These are phyloP conservation scores for Chrysochloris asiatica DNA, from an alignment of 2,113 vertebrate genomes.

Conservation along the genomic window DNA sequence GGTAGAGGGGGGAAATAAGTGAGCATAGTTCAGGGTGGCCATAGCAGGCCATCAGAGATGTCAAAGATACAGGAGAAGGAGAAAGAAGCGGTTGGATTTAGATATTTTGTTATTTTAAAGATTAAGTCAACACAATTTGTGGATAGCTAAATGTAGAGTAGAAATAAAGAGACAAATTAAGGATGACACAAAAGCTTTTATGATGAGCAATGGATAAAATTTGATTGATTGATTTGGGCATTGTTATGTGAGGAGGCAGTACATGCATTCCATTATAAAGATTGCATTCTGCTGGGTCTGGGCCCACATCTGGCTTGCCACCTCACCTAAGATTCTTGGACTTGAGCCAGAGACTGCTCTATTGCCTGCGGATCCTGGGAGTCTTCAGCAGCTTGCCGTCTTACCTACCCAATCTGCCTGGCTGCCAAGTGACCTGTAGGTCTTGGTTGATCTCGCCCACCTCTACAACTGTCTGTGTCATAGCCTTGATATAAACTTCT, in stretches of 20 bases:
- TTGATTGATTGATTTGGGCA: not conserved
- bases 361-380: too few relatives aligned
- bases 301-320: too few relatives aligned
- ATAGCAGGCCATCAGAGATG: not conserved
- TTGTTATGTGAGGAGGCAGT: not conserved
- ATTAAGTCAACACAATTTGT: not conserved
- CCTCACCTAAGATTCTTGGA: too few relatives aligned
- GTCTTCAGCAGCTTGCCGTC: too few relatives aligned
- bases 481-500: too few relatives aligned
- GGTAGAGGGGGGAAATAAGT: not conserved
- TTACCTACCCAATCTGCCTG: too few relatives aligned
- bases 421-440: too few relatives aligned
- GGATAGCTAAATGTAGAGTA: not conserved
- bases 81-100: not conserved
- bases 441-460: too few relatives aligned
- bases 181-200: not conserved
- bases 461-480: too few relatives aligned
- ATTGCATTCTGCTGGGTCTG: too few relatives aligned
- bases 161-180: not conserved
- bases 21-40: not conserved
- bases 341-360: too few relatives aligned
- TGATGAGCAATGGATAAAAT: not conserved
- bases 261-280: not conserved
- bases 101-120: not conserved
- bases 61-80: not conserved